Percentiles rank a stretch among this genome's conserved stretches.
These are phyloP conservation scores for Ceyx cyanopectus DNA, from an alignment of 2,113 vertebrate genomes.

Conservation along the genomic window DNA sequence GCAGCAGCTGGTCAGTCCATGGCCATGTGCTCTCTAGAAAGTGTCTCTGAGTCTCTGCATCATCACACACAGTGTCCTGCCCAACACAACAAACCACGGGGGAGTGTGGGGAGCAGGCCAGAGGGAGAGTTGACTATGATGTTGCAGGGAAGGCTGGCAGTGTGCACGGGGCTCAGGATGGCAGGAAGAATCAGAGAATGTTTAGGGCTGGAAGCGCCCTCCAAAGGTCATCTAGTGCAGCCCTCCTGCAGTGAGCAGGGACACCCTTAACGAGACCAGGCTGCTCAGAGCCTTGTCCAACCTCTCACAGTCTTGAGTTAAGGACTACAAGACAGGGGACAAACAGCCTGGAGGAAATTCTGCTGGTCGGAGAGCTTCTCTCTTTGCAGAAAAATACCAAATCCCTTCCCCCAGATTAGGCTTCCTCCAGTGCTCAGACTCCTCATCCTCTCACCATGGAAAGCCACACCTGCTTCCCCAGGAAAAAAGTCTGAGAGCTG, in stretches of 20 bases:
- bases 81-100: neutral
- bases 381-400: neutral
- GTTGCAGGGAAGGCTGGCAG: neutral
- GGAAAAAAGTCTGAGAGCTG: slow-evolving; percentile 21
- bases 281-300: no score
- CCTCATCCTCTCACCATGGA: slow-evolving; percentile 13
- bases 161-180: neutral
- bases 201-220: no score
- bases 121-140: neutral
- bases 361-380: neutral
- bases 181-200: neutral
- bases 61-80: neutral
- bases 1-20: slow-evolving; percentile 18
- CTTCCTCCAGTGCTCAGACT: neutral
- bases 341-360: neutral
- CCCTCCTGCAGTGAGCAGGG: no score
- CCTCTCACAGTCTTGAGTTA: neutral
- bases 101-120: neutral
- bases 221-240: no score
- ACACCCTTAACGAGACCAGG: no score
- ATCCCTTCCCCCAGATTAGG: neutral
- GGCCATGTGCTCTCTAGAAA: slow-evolving; percentile 34
- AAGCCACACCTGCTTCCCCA: slow-evolving; percentile 39
- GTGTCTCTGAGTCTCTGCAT: neutral
- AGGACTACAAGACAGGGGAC: neutral